Evolutionary conservation across 2,113 vertebrate species (phyloP), one percentile per base, ranked within the genome.

Genomic region (Antigone vipio): DNA sequence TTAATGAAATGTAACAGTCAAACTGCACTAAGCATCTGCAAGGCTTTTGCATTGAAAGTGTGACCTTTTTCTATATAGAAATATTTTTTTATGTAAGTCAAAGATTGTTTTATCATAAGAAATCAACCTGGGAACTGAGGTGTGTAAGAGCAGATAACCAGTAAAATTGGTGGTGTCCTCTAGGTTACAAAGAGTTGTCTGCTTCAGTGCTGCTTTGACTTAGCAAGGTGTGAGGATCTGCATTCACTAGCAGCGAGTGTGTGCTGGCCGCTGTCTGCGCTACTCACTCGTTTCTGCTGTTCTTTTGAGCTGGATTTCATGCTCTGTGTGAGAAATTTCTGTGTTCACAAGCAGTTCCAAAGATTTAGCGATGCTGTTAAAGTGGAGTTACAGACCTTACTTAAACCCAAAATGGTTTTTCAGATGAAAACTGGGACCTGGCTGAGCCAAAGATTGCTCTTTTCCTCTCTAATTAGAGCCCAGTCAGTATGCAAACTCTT

Each of bases 181-280:
- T 11, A 11, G 18, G 26, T 58, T 58, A 20, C 16, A 13, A 5
- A 23, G 71, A 32, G 20, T 11, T 34, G 42, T 32, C 17, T 53
- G 63, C 23, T 32, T 44, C 38, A 15, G 47, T 3, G n/a, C 52
- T 20, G 58, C 42, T 24, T 42, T 40, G 34, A 6, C 15, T 42
- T 30, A 2, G 27, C 15, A 4, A 53, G 18, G 53, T 15, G 45
- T 34, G 79, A 40, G 38, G 58, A 7, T 40, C 26, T 29, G 47
- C 15, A 1, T 15, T 56, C 20, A 2, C n/a, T 9, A 24, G 72
- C 40, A 47, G 44, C 3, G 18, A 55, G 45, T 0, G 3, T 17
- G 20, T 0, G 1, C 5, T 66, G 72, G 15, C 38, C 4, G 27
- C 45, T 64, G 12, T 34, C 63, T 15, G 35, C 1, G 1, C 47